phyloP scores from a whole-genome alignment of 2,888 invertebrate species.

The Rhorus exstirpatorius region DNA sequence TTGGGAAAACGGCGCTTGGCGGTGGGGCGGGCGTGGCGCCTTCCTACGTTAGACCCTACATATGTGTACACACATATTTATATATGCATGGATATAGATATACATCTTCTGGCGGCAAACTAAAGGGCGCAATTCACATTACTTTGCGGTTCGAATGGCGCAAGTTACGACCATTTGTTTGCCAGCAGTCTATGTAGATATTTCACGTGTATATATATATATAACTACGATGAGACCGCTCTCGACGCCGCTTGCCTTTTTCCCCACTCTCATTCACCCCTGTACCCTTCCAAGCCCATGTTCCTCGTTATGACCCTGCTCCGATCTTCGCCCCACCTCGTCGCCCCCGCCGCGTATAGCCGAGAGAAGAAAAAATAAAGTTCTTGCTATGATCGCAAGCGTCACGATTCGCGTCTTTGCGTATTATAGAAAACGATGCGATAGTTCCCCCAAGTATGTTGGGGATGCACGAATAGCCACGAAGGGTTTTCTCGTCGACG shows the following conservation, averaged over 20 bases:
- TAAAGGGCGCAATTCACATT: not conserved
- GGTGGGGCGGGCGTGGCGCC: conserved; percentile 84
- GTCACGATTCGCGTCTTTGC: conserved; percentile 9
- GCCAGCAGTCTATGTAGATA: not conserved
- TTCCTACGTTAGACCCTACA: conserved; percentile 65
- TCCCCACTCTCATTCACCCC: conserved; percentile 41
- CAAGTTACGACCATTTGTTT: conserved; percentile 12
- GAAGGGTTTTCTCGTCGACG: conserved; percentile 15
- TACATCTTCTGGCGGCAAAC: not conserved
- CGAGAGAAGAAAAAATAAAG: not conserved
- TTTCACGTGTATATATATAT: not conserved
- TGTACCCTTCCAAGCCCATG: conserved; percentile 22
- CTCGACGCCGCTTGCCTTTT: conserved; percentile 63
- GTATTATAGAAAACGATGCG: conserved; percentile 15
- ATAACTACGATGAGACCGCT: conserved; percentile 7
- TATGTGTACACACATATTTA: not conserved
- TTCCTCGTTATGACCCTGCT: conserved; percentile 32
- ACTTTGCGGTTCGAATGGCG: not conserved
- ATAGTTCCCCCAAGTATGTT: conserved; percentile 2
- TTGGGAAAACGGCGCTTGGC: conserved; percentile 66
- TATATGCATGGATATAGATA: not conserved
- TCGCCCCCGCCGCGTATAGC: not conserved
- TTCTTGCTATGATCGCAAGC: not conserved
- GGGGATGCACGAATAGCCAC: not conserved
- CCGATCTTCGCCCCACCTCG: conserved; percentile 36